These are phyloP conservation scores for Drosophila picticornis DNA, from an alignment of 2,888 invertebrate species.

Conservation along the genomic window DNA sequence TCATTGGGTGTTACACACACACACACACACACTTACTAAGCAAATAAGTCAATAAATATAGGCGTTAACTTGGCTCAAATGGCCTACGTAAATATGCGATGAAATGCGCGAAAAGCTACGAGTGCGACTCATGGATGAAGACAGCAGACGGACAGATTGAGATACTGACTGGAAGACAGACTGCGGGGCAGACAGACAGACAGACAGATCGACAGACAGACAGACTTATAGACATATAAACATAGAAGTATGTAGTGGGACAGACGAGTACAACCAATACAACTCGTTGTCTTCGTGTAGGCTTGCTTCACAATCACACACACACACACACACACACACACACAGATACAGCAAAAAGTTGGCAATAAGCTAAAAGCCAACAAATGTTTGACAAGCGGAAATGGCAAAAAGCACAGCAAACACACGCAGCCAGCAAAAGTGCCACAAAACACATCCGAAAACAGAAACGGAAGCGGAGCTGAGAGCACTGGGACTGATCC, in stretches of 20 bases:
- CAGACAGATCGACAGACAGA: constrained; percentile 7
- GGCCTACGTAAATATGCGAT: constrained; percentile 77
- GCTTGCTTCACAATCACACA: constrained; percentile 67
- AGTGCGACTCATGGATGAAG: constrained; percentile 44
- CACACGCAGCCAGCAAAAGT: constrained; percentile 34
- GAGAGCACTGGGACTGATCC: background rate
- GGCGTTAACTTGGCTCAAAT: constrained; percentile 76
- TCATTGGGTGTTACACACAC: constrained; percentile 55
- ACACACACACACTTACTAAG: constrained; percentile 35
- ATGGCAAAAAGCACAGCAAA: constrained; percentile 63
- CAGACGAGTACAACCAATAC: constrained; percentile 46
- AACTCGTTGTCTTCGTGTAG: constrained; percentile 63
- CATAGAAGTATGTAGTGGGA: constrained; percentile 36
- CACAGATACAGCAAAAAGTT: constrained; percentile 38
- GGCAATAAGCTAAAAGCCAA: constrained; percentile 78
- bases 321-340: constrained; percentile 20
- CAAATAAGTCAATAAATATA: constrained; percentile 80
- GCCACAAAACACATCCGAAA: constrained; percentile 25
- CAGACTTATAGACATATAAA: constrained; percentile 13
- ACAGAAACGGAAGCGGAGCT: constrained; percentile 21
- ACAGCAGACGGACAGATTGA: constrained; percentile 6
- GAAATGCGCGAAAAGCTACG: constrained; percentile 69
- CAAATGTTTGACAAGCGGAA: constrained; percentile 79
- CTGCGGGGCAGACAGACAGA: constrained; percentile 3
- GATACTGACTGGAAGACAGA: constrained; percentile 39